These are phyloP conservation scores for Pimpla rufipes DNA, from an alignment of 2,888 invertebrate species.

Conservation along the genomic window DNA sequence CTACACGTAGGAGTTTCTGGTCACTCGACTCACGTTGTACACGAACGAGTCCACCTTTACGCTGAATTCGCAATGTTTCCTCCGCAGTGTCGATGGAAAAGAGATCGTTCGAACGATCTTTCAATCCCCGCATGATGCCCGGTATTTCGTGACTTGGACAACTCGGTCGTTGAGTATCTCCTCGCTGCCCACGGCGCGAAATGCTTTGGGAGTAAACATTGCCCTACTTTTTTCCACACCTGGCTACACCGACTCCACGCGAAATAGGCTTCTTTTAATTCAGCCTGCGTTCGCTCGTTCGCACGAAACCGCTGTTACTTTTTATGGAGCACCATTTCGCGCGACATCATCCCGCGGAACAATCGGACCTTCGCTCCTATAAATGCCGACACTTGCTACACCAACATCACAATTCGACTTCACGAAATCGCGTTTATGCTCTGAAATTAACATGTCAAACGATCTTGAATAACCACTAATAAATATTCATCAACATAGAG, in stretches of 20 bases:
- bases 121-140: conserved; percentile 47
- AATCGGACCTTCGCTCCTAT: background rate
- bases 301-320: conserved; percentile 4
- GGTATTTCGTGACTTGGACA: conserved; percentile 10
- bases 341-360: background rate
- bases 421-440: background rate
- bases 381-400: background rate
- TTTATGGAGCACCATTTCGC: conserved; percentile 16
- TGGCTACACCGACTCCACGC: background rate
- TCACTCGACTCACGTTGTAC: conserved; percentile 9
- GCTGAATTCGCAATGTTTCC: conserved; percentile 33
- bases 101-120: conserved; percentile 52
- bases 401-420: background rate
- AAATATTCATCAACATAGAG: too few relatives aligned
- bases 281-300: conserved; percentile 25
- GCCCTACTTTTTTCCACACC: background rate
- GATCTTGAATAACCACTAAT: too few relatives aligned
- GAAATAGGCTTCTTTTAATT: conserved; percentile 24
- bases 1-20: conserved; percentile 15
- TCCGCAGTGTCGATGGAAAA: conserved; percentile 4
- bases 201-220: background rate
- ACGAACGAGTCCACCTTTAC: conserved; percentile 4
- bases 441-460: too few relatives aligned
- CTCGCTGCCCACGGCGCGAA: conserved; percentile 8
- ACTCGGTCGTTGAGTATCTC: background rate